These are phyloP conservation scores for Crocallis elinguaria DNA, from an alignment of 2,888 invertebrate genomes.

Conservation along the genomic window DNA sequence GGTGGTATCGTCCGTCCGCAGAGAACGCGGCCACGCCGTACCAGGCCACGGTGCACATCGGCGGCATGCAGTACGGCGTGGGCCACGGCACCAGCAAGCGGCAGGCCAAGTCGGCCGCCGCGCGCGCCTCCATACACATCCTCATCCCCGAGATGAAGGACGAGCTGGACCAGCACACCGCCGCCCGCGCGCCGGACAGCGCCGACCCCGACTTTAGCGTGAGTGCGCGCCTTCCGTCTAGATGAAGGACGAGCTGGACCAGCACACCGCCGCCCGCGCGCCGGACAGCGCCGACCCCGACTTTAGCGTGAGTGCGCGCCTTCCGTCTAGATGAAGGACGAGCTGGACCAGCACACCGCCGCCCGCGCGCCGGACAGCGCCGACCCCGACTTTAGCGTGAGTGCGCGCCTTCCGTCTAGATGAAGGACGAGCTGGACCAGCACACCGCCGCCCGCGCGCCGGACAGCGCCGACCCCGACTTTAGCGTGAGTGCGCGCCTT, in stretches of 20 bases:
- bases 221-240: slow-evolving; percentile 27
- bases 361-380: slow-evolving; percentile 37
- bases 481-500: slow-evolving; percentile 51
- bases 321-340: slow-evolving; percentile 83
- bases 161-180: slow-evolving; percentile 83
- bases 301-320: slow-evolving; percentile 55
- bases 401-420: slow-evolving; percentile 17
- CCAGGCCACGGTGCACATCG: slow-evolving; percentile 96
- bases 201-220: slow-evolving; percentile 63
- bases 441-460: slow-evolving; percentile 51
- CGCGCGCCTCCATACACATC: slow-evolving; percentile 94
- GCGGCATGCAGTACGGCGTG: slow-evolving; percentile 96
- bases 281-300: slow-evolving; percentile 54
- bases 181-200: slow-evolving; percentile 37
- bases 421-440: slow-evolving; percentile 88
- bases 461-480: slow-evolving; percentile 57
- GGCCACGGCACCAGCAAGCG: slow-evolving; percentile 98
- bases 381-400: slow-evolving; percentile 64
- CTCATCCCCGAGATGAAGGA: slow-evolving; percentile 96
- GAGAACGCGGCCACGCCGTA: slow-evolving; percentile 97
- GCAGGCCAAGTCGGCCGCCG: slow-evolving; percentile 97
- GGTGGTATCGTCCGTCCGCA: slow-evolving; percentile 47
- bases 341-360: slow-evolving; percentile 80
- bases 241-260: slow-evolving; percentile 88
- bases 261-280: slow-evolving; percentile 52